Base-by-base conservation (phyloP, 2,797 vertebrate genomes). In the Scarus forsteni region DNA sequence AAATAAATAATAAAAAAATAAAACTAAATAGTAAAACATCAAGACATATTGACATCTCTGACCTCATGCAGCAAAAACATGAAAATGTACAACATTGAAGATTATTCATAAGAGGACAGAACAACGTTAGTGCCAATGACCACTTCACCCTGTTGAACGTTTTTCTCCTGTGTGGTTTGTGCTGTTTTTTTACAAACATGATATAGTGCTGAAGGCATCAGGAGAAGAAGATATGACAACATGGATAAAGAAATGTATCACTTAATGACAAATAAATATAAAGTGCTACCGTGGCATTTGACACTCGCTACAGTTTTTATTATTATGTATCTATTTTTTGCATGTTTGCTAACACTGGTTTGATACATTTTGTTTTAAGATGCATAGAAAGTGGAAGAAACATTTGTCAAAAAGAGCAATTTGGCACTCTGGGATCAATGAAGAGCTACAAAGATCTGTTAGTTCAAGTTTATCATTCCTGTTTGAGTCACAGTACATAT, bases 361-460 rank as follows among this genome's bases (percentile, higher is more conserved):
- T 43, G 48, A 48, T 19, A 63, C 66, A 35, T 60, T 44, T 35
- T 7, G 27, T 43, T 9, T 52, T 62, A 0, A 14, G 48, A 78
- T 87, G 79, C 77, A 79, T 80, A 74, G 57, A 12, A 71, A 70
- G 10, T 52, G 54, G 13, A 40, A 58, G 38, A 7, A 6, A 39
- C 5, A 58, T 68, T 83, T 80, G 74, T 74, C 79, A 81, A 67
- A 38, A 61, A 40, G 40, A 64, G 66, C 2, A 6, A 57, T 81
- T 86, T 87, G 81, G 80, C 85, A 72, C 69, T 9, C 12, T 19
- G 46, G 70, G 42, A n/a, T 58, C 9, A 10, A 78, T 15, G 58
- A 78, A 11, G 48, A 75, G 78, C 75, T 79, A 78, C 79, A 14
- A 11, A 1, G 45, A 70, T 68, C 16, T 60, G 40, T 9, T 36